A percentile compares a stretch with the other conserved stretches of the same genome.
Conservation (phyloP, 2,113 vertebrate species). For the Notothenia coriiceps region DNA sequence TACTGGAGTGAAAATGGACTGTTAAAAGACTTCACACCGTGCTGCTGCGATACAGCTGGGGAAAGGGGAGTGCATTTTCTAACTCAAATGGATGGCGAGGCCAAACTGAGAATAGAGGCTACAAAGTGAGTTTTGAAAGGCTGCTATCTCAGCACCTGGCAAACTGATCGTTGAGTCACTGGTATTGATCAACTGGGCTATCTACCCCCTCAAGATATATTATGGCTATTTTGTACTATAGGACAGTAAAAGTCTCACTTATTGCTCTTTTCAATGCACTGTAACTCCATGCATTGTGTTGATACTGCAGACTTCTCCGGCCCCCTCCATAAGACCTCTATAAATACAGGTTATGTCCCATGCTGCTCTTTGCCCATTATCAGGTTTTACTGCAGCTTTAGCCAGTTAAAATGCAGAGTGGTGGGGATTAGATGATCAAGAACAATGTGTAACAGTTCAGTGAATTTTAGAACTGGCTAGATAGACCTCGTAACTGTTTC, state of each 20-base stretch:
- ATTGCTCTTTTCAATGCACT: slow-evolving; percentile 64
- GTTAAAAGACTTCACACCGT: slow-evolving; percentile 53
- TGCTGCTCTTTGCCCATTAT: slow-evolving; percentile 31
- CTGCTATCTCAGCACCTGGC: slow-evolving; percentile 71
- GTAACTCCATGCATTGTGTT: slow-evolving; percentile 68
- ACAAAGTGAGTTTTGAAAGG: slow-evolving; percentile 63
- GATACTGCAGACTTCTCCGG: slow-evolving; percentile 66
- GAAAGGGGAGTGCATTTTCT: slow-evolving; percentile 11
- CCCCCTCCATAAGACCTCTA: slow-evolving; percentile 38
- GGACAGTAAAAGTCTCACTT: slow-evolving; percentile 59
- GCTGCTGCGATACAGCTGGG: slow-evolving; percentile 35
- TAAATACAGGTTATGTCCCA: slow-evolving; percentile 53
- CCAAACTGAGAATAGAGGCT: slow-evolving; percentile 28
- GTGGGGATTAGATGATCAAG: slow-evolving; percentile 47
- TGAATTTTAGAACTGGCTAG: slow-evolving; percentile 27
- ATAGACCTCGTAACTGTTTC: slow-evolving; percentile 35
- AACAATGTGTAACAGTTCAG: slow-evolving; percentile 50
- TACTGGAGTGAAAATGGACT: slow-evolving; percentile 48
- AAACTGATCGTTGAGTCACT: slow-evolving; percentile 65
- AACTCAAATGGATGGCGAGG: slow-evolving; percentile 41
- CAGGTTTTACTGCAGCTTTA: slow-evolving; percentile 52
- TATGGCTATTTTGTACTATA: slow-evolving; percentile 51
- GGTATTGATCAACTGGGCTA: slow-evolving; percentile 65
- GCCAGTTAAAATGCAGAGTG: slow-evolving; percentile 48
- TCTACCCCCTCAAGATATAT: slow-evolving; percentile 57